Conservation (phyloP, 2,797 vertebrate species). For the Poecilia wingei region DNA sequence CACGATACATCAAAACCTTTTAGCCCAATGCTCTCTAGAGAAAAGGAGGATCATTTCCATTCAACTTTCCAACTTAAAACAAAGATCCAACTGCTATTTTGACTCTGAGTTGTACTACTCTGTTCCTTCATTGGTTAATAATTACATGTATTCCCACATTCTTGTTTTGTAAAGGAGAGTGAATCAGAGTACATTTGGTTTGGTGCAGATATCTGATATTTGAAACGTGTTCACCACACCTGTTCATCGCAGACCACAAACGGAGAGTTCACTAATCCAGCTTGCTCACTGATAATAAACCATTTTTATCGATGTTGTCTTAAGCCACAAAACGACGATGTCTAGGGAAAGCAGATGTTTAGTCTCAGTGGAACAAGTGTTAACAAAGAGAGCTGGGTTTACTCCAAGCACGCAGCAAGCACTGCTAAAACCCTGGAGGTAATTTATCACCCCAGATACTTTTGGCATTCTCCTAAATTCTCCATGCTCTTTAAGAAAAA, state of each 20-base stretch:
- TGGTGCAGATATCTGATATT: neutral
- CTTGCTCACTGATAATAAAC: neutral
- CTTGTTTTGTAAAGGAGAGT: neutral
- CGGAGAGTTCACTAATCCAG: neutral
- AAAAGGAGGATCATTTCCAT: neutral
- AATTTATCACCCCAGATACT: constrained; percentile 14
- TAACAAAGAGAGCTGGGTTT: neutral
- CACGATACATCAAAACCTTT: neutral
- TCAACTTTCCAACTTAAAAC: neutral
- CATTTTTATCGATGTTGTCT: neutral
- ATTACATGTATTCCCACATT: neutral
- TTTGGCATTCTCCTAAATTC: constrained; percentile 11
- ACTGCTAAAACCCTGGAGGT: constrained; percentile 6
- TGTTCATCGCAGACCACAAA: neutral
- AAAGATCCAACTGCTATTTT: neutral
- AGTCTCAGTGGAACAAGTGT: neutral
- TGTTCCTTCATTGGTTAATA: neutral
- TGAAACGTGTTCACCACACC: neutral
- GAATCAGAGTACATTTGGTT: neutral
- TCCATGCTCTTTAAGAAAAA: constrained; percentile 18
- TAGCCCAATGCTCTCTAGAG: neutral
- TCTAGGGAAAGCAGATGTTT: neutral
- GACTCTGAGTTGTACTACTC: neutral
- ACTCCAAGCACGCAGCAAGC: neutral
- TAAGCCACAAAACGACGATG: neutral